Evolutionary conservation across 1,140 invertebrate genomes (phyloP).

Genomic region (Orius insidiosus): DNA sequence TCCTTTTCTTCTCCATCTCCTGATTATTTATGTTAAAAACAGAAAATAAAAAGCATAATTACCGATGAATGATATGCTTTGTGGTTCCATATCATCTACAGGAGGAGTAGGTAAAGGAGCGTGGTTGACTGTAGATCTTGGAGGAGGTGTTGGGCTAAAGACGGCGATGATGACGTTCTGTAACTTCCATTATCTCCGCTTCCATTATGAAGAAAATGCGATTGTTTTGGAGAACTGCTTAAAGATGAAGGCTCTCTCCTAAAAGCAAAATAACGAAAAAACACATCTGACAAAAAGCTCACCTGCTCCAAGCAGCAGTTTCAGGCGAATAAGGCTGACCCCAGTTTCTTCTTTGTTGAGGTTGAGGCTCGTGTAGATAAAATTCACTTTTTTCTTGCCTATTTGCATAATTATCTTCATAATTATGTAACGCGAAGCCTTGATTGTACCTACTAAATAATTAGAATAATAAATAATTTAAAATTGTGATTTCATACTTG

Average conservation of each 20-base stretch:
- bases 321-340: slow-evolving; percentile 13
- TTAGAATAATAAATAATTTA: slow-evolving; percentile 2
- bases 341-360: slow-evolving; percentile 15
- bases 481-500: slow-evolving; percentile 3
- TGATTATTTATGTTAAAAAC: slow-evolving; percentile 6
- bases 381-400: slow-evolving; percentile 16
- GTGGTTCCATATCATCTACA: slow-evolving; percentile 71
- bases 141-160: slow-evolving; percentile 18
- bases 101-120: slow-evolving; percentile 25
- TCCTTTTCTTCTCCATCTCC: slow-evolving; percentile 32
- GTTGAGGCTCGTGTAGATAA: slow-evolving; percentile 17
- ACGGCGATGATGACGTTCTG: slow-evolving; percentile 11
- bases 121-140: slow-evolving; percentile 18
- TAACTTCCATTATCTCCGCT: slow-evolving; percentile 10
- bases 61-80: slow-evolving; percentile 82
- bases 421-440: slow-evolving; percentile 13
- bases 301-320: slow-evolving; percentile 12
- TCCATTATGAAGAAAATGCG: slow-evolving; percentile 13
- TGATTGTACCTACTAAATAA: slow-evolving; percentile 9
- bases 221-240: slow-evolving; percentile 18
- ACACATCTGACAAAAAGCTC: background rate
- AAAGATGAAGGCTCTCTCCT: slow-evolving; percentile 16
- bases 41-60: slow-evolving; percentile 27
- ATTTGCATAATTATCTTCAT: slow-evolving; percentile 10
- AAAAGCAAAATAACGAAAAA: background rate